phyloP scores from a whole-genome alignment of 1,140 invertebrate species.

The Telenomus remus region DNA sequence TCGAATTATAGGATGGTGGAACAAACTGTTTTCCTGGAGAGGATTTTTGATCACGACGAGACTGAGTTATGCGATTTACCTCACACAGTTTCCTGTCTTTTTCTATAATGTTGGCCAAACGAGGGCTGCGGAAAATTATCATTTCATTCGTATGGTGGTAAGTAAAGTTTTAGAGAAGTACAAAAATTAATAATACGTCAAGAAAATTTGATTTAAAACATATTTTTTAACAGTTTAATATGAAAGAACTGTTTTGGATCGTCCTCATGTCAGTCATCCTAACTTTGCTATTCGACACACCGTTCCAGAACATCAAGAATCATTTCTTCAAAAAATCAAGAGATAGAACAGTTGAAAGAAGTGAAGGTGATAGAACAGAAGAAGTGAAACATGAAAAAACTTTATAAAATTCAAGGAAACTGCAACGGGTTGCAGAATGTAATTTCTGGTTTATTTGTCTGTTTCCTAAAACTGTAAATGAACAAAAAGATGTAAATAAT shows the following conservation, averaged over 20 bases:
- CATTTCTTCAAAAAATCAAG: slow-evolving; percentile 61
- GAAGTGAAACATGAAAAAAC: slow-evolving; percentile 58
- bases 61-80: slow-evolving; percentile 80
- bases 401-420: slow-evolving; percentile 3
- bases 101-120: slow-evolving; percentile 81
- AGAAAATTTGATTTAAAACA: too few species aligned
- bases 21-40: slow-evolving; percentile 76
- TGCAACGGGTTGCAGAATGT: not conserved
- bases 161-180: slow-evolving; percentile 33
- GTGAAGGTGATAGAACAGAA: slow-evolving; percentile 40
- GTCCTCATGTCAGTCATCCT: slow-evolving; percentile 77
- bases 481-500: slow-evolving; percentile 26
- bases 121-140: slow-evolving; percentile 76
- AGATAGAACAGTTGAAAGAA: not conserved
- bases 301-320: slow-evolving; percentile 82
- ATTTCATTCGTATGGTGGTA: slow-evolving; percentile 76
- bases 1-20: slow-evolving; percentile 74
- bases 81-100: slow-evolving; percentile 82
- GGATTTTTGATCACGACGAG: slow-evolving; percentile 80
- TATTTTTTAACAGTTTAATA: not conserved
- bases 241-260: slow-evolving; percentile 77
- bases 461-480: not conserved
- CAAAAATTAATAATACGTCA: too few species aligned
- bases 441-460: too few species aligned
- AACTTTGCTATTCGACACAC: slow-evolving; percentile 81